Evolutionary conservation across 2,797 vertebrate species (phyloP), one percentile per base, ranked within the genome.

Genomic region (Podarcis lilfordi): DNA sequence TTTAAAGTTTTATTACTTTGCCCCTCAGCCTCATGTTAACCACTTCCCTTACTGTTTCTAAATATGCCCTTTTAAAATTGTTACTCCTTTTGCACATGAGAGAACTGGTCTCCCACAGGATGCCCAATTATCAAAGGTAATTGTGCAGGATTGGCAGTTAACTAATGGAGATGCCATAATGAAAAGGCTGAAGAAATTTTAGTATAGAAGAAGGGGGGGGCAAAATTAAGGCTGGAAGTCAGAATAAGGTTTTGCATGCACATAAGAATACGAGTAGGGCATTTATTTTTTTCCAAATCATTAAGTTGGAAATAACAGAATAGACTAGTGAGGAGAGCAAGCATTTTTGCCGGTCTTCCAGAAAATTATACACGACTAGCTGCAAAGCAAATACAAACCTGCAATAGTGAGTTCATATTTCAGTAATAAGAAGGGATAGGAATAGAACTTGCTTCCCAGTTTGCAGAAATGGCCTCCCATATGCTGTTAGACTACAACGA

Each of bases 1-100:
- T 94, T 93, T 86, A 93, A 90, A 93, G 89, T 93, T 94, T 92
- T 92, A 95, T 93, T 92, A 81, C 89, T 95, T 93, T 95, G 93
- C 90, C 93, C 92, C 94, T 95, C 90, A 93, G 89, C 82, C 72
- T 89, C 85, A 66, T 72, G 77, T 84, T 92, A 91, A 94, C 88
- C 55, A 94, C 92, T 95, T 93, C 90, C 21, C 71, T 88, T 83
- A 81, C 82, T 92, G 59, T 89, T 94, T 91, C 87, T 89, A 91
- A 93, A 91, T 86, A 37, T 93, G 11, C 75, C 74, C 76, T 91
- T 93, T 92, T 80, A 88, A 37, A 37, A 77, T 66, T 89, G 13
- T 71, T 88, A 82, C 27, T 74, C 35, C 40, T 37, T 87, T 80
- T 78, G 85, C 4, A 59, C 69, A 84, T 50, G 59, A 86, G 81